A percentile compares a stretch with the other conserved stretches of the same genome.
phyloP scores from a whole-genome alignment of 2,113 vertebrate species.

The Nycticryphes semicollaris region DNA sequence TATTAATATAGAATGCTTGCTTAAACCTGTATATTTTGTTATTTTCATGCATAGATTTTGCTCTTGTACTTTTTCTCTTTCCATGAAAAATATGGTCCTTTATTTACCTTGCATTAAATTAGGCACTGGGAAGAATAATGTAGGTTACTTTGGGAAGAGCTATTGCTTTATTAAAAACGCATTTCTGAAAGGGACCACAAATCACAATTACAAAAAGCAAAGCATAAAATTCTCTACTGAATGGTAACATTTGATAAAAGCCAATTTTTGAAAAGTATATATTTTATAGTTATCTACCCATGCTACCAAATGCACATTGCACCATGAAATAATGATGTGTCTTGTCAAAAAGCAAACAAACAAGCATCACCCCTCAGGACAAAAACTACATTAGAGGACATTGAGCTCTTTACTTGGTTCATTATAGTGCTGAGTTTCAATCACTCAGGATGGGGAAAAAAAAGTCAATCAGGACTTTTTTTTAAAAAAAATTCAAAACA shows the following conservation, averaged over 20 bases:
- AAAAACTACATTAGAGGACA: conserved; percentile 55
- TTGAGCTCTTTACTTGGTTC: conserved; percentile 51
- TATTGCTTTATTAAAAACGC: conserved; percentile 71
- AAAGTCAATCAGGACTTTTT: conserved; percentile 12
- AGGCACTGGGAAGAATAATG: conserved; percentile 60
- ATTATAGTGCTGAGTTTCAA: conserved; percentile 50
- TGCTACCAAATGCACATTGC: conserved; percentile 23
- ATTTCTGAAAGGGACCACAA: conserved; percentile 60
- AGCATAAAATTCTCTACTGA: conserved; percentile 54
- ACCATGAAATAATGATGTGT: conserved; percentile 48
- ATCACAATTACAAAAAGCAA: conserved; percentile 66
- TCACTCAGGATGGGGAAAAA: neutral
- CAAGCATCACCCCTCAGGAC: conserved; percentile 52
- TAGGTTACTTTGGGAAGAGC: conserved; percentile 55
- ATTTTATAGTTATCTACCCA: conserved; percentile 44
- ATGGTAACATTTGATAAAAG: conserved; percentile 60
- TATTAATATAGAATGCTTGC: conserved; percentile 11
- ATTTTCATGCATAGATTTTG: conserved; percentile 41
- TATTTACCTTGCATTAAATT: conserved; percentile 64
- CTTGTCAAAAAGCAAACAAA: conserved; percentile 48
- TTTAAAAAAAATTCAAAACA: neutral
- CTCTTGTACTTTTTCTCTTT: conserved; percentile 24
- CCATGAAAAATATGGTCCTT: conserved; percentile 48
- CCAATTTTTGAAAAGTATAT: conserved; percentile 36
- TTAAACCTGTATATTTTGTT: conserved; percentile 16